phyloP scores from a whole-genome alignment of 2,113 vertebrate genomes.

The Pristiophorus japonicus region DNA sequence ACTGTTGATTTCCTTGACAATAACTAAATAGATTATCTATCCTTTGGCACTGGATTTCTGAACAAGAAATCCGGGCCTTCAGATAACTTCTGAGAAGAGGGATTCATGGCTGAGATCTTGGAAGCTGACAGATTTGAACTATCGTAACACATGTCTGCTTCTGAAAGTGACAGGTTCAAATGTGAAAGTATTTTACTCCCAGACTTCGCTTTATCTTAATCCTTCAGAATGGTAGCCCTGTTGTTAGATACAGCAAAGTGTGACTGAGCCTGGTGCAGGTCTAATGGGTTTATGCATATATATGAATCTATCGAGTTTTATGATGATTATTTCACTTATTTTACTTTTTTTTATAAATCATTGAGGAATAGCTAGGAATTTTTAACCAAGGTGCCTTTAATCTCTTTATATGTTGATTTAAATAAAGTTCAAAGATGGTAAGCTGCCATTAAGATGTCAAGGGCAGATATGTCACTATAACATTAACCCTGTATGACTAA shows the following conservation, averaged over 20 bases:
- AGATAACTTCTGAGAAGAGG: not conserved
- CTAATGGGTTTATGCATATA: constrained; percentile 16
- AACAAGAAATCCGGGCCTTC: not conserved
- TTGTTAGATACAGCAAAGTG: constrained; percentile 1
- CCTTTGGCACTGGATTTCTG: not conserved
- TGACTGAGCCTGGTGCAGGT: constrained; percentile 15
- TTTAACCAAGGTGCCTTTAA: not conserved
- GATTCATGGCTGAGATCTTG: not conserved
- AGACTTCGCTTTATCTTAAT: constrained; percentile 24
- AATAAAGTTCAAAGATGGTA: not conserved
- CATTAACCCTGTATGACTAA: not conserved
- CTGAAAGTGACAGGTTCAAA: not conserved
- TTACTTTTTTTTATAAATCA: not conserved
- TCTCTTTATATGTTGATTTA: not conserved
- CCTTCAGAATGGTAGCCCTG: not conserved
- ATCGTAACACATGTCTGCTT: not conserved
- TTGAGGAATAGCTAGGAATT: not conserved
- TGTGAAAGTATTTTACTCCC: not conserved
- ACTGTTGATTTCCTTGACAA: constrained; percentile 21
- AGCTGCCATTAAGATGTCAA: constrained; percentile 23
- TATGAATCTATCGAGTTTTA: not conserved
- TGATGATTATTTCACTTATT: not conserved
- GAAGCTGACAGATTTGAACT: not conserved
- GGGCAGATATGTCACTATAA: not conserved
- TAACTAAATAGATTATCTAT: constrained; percentile 10